Evolutionary conservation across 2,113 vertebrate species (phyloP).

Genomic region (Channa maculata): DNA sequence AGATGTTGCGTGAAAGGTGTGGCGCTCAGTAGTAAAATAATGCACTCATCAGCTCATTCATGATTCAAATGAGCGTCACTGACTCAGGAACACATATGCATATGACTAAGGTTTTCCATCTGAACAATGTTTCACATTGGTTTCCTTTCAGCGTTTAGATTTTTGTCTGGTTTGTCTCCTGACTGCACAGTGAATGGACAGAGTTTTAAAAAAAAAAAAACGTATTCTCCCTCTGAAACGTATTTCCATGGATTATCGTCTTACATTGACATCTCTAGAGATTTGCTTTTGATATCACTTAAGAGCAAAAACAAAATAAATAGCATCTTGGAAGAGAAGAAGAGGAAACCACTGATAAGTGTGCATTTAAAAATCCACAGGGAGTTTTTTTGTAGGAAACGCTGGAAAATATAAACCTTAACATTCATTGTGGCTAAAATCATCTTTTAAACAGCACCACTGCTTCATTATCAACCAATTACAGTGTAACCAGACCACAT

Average conservation of each 20-base stretch:
- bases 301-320: not conserved
- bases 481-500: constrained; percentile 24
- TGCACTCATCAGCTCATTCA: no score
- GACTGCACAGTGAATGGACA: not conserved
- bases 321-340: not conserved
- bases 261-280: not conserved
- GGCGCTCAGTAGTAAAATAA: no score
- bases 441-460: constrained; percentile 10
- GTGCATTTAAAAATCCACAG: not conserved
- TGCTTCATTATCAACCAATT: constrained; percentile 52
- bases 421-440: not conserved
- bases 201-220: no score
- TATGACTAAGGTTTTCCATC: no score
- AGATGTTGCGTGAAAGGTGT: no score
- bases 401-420: not conserved
- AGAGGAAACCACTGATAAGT: not conserved
- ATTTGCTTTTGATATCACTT: not conserved
- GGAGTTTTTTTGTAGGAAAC: not conserved
- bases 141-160: not conserved
- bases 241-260: constrained; percentile 10
- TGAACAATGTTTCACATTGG: not conserved
- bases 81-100: not conserved
- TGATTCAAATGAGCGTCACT: no score
- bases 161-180: not conserved
- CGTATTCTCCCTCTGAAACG: not conserved